Evolutionary conservation across 2,113 vertebrate genomes (phyloP).

Genomic region (Aramus guarauna): DNA sequence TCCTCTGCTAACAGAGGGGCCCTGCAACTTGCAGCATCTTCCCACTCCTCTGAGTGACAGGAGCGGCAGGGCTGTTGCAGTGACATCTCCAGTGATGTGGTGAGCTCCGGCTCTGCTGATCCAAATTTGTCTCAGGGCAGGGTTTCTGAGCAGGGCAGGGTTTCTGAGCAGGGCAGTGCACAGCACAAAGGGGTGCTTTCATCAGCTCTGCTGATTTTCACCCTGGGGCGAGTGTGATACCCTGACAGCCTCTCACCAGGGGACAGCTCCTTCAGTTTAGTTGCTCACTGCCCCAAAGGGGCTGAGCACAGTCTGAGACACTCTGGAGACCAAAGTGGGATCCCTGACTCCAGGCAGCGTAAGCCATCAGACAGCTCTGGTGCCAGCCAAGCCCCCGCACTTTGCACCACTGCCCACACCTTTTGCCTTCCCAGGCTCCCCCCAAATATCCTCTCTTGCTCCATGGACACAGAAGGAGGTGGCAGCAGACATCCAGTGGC

Average conservation of each 20-base stretch:
- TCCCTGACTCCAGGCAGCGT: not conserved
- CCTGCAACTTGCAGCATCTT: not conserved
- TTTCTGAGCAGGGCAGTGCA: not conserved
- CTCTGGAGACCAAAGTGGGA: not conserved
- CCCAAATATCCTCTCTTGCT: not conserved
- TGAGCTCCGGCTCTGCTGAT: not conserved
- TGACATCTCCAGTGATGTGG: not conserved
- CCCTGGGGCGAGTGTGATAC: fast-evolving
- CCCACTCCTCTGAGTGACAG: fast-evolving
- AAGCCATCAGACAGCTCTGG: not conserved
- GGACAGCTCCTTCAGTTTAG: not conserved
- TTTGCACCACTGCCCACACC: not conserved
- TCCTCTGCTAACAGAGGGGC: not conserved
- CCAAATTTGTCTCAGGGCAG: not conserved
- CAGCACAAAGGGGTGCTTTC: not conserved
- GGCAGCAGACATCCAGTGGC: not conserved
- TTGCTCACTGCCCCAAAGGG: not conserved
- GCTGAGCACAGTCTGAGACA: not conserved
- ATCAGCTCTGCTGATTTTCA: not conserved
- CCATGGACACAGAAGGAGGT: not conserved
- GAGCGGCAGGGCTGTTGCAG: fast-evolving
- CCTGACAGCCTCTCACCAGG: fast-evolving
- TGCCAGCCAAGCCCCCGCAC: not conserved
- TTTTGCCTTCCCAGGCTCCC: not conserved
- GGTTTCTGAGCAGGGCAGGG: not conserved